A percentile compares a stretch with the other conserved stretches of the same genome.
These are phyloP conservation scores for Empidonax traillii DNA, from an alignment of 2,113 vertebrate species.

Conservation along the genomic window DNA sequence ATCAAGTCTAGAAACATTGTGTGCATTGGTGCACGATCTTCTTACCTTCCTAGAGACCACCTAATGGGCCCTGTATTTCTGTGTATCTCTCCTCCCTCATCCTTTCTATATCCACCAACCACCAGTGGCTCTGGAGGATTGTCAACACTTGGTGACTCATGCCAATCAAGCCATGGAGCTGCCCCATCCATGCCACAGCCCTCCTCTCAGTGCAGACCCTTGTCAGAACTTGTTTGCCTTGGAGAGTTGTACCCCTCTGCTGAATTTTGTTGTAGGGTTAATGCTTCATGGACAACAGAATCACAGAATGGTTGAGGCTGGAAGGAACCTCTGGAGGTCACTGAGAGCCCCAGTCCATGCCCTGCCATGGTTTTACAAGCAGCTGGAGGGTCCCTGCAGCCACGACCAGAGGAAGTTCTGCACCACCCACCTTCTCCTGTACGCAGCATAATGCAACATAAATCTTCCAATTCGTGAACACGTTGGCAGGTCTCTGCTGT, in stretches of 20 bases:
- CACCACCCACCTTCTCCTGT: not conserved
- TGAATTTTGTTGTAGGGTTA: not conserved
- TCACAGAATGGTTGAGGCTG: not conserved
- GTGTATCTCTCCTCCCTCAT: not conserved
- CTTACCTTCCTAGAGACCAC: not conserved
- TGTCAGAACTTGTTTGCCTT: not conserved
- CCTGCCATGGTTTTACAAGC: not conserved
- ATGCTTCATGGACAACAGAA: not conserved
- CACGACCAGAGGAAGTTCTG: not conserved
- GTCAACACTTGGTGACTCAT: not conserved
- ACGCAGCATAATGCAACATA: not conserved
- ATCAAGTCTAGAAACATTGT: not conserved
- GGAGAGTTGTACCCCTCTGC: not conserved
- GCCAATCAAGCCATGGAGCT: not conserved
- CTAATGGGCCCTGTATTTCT: not conserved
- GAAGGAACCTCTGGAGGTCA: not conserved
- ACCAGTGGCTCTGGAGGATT: not conserved
- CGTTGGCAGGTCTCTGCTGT: not conserved
- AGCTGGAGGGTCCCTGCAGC: not conserved
- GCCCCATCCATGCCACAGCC: not conserved
- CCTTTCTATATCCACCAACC: not conserved
- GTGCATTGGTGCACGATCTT: not conserved
- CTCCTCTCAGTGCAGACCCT: not conserved
- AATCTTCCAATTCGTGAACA: not conserved
- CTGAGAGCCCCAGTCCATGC: not conserved